Evolutionary conservation across 23 tunicate species (phyloP).

Genomic region (Oikopleura albicans): DNA sequence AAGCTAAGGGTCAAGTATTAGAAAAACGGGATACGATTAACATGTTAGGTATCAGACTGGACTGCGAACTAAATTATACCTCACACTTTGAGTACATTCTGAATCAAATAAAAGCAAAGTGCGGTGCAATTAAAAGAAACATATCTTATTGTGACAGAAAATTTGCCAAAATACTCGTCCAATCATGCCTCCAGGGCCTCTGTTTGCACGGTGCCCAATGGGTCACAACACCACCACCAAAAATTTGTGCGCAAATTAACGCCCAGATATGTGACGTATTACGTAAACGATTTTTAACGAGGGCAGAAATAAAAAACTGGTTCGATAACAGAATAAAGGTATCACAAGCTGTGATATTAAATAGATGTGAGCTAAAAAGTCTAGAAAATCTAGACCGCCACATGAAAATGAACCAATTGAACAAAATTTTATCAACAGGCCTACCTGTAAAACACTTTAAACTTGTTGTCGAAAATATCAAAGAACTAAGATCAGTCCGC

Average conservation of each 20-base stretch:
- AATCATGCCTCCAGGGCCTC: not conserved
- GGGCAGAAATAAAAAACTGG: no score
- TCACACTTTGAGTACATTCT: not conserved
- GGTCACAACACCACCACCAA: not conserved
- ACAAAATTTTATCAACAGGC: not conserved
- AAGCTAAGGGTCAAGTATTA: not conserved
- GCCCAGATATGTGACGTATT: no score
- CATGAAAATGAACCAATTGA: no score
- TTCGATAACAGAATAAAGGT: no score
- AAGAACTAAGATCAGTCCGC: not conserved
- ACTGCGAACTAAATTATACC: not conserved
- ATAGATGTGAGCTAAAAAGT: no score
- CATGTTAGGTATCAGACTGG: not conserved
- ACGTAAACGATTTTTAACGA: no score
- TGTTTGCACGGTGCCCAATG: not conserved
- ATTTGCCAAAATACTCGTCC: not conserved
- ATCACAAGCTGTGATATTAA: no score
- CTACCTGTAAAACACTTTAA: not conserved
- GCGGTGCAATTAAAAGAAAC: not conserved
- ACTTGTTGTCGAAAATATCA: not conserved
- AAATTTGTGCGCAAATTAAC: not conserved
- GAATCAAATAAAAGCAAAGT: not conserved
- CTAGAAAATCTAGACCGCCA: no score
- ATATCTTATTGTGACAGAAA: not conserved
- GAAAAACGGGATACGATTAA: not conserved